Evolutionary conservation across 2,888 invertebrate genomes (phyloP).

Genomic region (Drosophila crucigera): DNA sequence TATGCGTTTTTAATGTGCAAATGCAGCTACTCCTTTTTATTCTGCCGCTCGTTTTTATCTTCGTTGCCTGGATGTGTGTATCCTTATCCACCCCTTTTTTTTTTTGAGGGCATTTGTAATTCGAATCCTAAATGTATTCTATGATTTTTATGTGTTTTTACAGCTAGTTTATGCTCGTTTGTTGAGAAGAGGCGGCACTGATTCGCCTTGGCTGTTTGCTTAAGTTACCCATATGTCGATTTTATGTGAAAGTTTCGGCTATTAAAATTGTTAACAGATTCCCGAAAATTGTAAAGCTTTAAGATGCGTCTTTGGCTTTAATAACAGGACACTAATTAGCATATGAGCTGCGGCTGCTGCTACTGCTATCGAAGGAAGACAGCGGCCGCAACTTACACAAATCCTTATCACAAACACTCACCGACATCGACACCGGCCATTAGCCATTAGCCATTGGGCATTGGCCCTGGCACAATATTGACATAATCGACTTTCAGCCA

Average conservation of each 20-base stretch:
- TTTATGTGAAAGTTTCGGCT: not conserved
- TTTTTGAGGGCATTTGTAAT: slow-evolving; percentile 49
- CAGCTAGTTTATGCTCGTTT: slow-evolving; percentile 55
- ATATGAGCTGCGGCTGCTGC: slow-evolving; percentile 34
- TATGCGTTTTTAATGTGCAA: slow-evolving; percentile 78
- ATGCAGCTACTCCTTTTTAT: slow-evolving; percentile 72
- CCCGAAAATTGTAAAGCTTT: not conserved
- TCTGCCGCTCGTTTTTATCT: slow-evolving; percentile 11
- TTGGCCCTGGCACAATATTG: slow-evolving; percentile 75
- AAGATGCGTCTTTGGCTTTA: slow-evolving; percentile 10
- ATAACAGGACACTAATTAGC: slow-evolving; percentile 63
- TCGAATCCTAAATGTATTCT: slow-evolving; percentile 72
- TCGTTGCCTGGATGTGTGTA: not conserved
- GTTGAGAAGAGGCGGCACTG: slow-evolving; percentile 20
- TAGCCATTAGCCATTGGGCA: slow-evolving; percentile 56
- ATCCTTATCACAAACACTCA: slow-evolving; percentile 72
- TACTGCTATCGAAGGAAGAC: slow-evolving; percentile 18
- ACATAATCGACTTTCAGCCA: slow-evolving; percentile 81
- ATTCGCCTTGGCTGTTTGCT: slow-evolving; percentile 20
- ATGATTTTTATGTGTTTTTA: slow-evolving; percentile 68
- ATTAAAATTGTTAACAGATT: slow-evolving; percentile 14
- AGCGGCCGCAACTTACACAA: slow-evolving; percentile 56
- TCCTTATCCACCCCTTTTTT: slow-evolving; percentile 36
- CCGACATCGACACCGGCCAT: slow-evolving; percentile 15
- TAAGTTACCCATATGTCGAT: slow-evolving; percentile 44